phyloP scores from a whole-genome alignment of 37 sponge, comb jelly and placozoan species.

The Eunapius fragilis region DNA sequence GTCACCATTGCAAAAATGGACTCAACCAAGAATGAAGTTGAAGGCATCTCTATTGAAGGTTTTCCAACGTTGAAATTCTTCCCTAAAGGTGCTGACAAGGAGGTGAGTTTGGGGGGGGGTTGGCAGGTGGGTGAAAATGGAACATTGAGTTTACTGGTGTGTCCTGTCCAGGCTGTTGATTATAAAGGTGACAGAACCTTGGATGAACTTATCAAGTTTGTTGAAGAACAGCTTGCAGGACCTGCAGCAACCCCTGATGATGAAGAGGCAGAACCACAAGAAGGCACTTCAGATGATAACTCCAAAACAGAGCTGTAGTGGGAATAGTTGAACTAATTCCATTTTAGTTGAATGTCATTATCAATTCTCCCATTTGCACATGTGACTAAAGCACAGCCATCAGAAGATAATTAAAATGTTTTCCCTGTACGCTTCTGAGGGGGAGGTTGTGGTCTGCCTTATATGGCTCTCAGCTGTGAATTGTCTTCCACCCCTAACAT shows the following conservation, averaged over 20 bases:
- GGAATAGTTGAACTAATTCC: background rate
- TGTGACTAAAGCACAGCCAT: background rate
- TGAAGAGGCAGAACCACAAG: constrained; percentile 41
- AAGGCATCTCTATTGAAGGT: constrained; percentile 62
- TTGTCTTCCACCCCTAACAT: no score
- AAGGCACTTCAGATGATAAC: background rate
- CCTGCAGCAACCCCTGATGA: constrained; percentile 22
- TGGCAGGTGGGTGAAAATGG: background rate
- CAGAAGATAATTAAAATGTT: background rate
- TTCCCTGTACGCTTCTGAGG: background rate
- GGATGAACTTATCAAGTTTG: constrained; percentile 81
- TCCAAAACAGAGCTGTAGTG: background rate
- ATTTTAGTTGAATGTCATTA: background rate
- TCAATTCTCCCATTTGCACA: background rate
- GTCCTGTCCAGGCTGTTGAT: constrained; percentile 58
- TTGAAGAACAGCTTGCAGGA: constrained; percentile 52
- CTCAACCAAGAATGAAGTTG: constrained; percentile 93
- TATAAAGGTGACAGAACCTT: constrained; percentile 88
- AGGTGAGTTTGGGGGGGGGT: constrained; percentile 40
- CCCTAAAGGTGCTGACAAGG: constrained; percentile 63
- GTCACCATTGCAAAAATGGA: constrained; percentile 99
- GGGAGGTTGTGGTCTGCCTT: no score
- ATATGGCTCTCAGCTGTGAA: no score
- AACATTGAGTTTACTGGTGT: background rate
- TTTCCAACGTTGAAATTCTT: constrained; percentile 98